These are phyloP conservation scores for Sphaerodactylus townsendi DNA, from an alignment of 2,113 vertebrate species.

Conservation along the genomic window DNA sequence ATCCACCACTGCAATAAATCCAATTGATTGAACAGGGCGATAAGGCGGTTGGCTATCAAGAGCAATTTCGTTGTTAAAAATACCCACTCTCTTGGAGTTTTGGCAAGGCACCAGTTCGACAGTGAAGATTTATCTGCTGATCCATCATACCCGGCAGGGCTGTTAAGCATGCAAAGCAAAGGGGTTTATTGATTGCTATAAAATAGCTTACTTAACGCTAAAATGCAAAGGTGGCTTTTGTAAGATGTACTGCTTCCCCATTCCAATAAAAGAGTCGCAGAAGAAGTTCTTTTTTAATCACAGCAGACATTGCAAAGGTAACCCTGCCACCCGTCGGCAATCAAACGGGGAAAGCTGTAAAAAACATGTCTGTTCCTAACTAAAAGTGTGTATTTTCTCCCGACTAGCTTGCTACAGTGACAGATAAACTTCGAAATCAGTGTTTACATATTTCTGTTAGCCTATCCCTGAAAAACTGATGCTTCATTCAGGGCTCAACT, in stretches of 20 bases:
- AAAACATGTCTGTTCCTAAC: neutral
- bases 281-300: neutral
- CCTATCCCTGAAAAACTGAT: neutral
- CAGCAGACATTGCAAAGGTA: neutral
- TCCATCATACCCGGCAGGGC: constrained; percentile 13
- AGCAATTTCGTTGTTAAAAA: constrained; percentile 47
- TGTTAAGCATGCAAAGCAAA: constrained; percentile 14
- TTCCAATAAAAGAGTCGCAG: constrained; percentile 12
- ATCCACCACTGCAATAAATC: constrained; percentile 30
- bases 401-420: neutral
- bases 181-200: constrained; percentile 44
- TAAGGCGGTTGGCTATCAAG: constrained; percentile 30
- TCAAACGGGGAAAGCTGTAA: neutral
- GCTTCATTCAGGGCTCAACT: neutral
- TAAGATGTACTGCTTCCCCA: constrained; percentile 22
- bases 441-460: neutral
- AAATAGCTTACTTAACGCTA: constrained; percentile 25
- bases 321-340: neutral
- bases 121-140: constrained; percentile 52
- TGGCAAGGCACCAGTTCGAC: constrained; percentile 56
- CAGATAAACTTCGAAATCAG: neutral
- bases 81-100: constrained; percentile 35
- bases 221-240: constrained; percentile 37
- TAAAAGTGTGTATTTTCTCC: fast-evolving
- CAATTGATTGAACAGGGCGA: constrained; percentile 29